These are phyloP conservation scores for Caenorhabditis auriculariae DNA, from an alignment of 2,888 invertebrate genomes.

Conservation along the genomic window DNA sequence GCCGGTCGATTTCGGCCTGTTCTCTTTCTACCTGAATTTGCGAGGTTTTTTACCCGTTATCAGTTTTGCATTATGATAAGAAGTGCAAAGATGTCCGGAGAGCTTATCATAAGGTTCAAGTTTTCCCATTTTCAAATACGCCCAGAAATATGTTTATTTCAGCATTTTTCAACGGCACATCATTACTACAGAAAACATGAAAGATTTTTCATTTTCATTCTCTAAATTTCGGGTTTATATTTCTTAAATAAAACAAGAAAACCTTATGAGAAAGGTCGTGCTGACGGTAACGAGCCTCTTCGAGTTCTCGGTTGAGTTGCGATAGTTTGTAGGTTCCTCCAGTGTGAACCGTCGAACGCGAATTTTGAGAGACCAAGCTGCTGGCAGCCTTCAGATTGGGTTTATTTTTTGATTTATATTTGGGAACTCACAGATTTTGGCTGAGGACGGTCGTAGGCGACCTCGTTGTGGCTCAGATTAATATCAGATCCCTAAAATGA, in stretches of 20 bases:
- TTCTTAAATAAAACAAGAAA: not conserved
- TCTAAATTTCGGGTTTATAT: too few species aligned
- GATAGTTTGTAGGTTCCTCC: conserved; percentile 30
- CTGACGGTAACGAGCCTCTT: conserved; percentile 20
- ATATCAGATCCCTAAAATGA: conserved; percentile 36
- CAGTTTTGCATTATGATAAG: too few species aligned
- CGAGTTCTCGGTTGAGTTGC: conserved; percentile 28
- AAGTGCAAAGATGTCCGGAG: too few species aligned
- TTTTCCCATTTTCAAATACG: too few species aligned
- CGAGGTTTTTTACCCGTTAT: too few species aligned
- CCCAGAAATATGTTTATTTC: too few species aligned
- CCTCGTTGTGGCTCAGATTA: conserved; percentile 52
- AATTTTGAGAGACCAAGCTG: conserved; percentile 14
- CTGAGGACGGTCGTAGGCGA: conserved; percentile 48
- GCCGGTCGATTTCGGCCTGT: conserved; percentile 27
- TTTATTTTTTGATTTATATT: not conserved
- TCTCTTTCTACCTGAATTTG: conserved; percentile 24
- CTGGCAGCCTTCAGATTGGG: conserved; percentile 1
- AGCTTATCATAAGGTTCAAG: too few species aligned
- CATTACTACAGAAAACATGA: too few species aligned
- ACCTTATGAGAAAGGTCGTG: conserved; percentile 14
- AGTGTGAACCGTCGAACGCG: conserved; percentile 21
- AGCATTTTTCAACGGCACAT: too few species aligned
- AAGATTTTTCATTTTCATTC: too few species aligned
- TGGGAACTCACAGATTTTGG: not conserved